A percentile compares a stretch with the other conserved stretches of the same genome.
Evolutionary conservation across 2,888 invertebrate species (phyloP).

Genomic region (Lobophora halterata): DNA sequence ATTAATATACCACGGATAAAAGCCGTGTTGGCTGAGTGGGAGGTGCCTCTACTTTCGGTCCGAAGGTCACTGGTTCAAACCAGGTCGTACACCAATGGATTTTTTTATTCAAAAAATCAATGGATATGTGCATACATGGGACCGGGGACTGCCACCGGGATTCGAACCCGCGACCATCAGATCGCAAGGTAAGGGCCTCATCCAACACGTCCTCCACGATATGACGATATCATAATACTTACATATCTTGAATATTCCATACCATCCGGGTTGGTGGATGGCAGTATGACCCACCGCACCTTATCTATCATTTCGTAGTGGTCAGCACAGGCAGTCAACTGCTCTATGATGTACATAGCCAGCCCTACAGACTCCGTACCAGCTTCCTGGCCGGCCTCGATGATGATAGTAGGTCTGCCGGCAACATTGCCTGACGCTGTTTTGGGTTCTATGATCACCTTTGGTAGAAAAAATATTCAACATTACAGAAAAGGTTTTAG

Average conservation of each 20-base stretch:
- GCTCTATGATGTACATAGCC: slow-evolving; percentile 58
- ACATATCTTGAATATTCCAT: slow-evolving; percentile 58
- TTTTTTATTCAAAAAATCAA: too few species aligned
- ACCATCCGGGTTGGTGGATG: slow-evolving; percentile 66
- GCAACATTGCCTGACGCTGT: not conserved
- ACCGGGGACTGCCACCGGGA: too few species aligned
- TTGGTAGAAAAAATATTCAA: not conserved
- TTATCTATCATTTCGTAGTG: slow-evolving; percentile 47
- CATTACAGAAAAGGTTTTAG: not conserved
- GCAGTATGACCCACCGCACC: slow-evolving; percentile 61
- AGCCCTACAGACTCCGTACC: slow-evolving; percentile 51
- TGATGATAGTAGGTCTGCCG: slow-evolving; percentile 46
- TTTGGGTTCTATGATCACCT: slow-evolving; percentile 16
- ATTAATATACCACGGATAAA: too few species aligned
- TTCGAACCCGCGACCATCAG: too few species aligned
- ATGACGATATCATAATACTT: slow-evolving; percentile 27
- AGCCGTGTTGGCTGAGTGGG: too few species aligned
- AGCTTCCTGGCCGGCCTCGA: slow-evolving; percentile 66
- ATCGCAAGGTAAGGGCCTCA: too few species aligned
- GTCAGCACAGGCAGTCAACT: slow-evolving; percentile 61
- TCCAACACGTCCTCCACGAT: too few species aligned
- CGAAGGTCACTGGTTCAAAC: too few species aligned
- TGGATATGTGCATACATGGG: too few species aligned
- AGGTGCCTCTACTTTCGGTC: too few species aligned
- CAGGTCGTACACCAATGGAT: too few species aligned